phyloP scores from a whole-genome alignment of 2,888 invertebrate species.

The Harpalus rubripes region DNA sequence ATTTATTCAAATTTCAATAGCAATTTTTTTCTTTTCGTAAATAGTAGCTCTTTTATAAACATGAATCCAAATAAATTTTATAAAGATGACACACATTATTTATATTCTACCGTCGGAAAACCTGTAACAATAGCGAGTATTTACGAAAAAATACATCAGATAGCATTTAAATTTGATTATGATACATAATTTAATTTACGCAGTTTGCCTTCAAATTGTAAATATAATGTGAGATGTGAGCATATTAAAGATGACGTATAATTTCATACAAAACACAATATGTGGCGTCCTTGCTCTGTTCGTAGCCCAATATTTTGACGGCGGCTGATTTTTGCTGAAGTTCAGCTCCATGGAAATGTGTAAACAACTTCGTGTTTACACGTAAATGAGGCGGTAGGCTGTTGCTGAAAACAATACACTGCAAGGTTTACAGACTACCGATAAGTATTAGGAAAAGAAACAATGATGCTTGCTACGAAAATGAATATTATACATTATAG shows the following conservation, averaged over 20 bases:
- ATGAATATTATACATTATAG: no score
- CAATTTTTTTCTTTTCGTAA: no score
- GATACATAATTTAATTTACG: not conserved
- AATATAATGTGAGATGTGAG: not conserved
- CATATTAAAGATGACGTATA: slow-evolving; percentile 20
- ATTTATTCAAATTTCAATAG: no score
- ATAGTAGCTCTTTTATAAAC: no score
- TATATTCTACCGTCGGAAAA: not conserved
- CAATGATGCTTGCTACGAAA: no score
- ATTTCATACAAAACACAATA: slow-evolving; percentile 18
- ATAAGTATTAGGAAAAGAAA: no score
- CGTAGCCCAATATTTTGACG: slow-evolving; percentile 32
- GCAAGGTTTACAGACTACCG: no score
- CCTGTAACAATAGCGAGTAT: not conserved
- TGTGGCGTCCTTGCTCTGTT: slow-evolving; percentile 6
- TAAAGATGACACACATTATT: not conserved
- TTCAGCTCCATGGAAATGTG: slow-evolving; percentile 16
- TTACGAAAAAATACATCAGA: not conserved
- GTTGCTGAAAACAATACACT: not conserved
- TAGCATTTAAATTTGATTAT: not conserved
- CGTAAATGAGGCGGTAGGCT: not conserved
- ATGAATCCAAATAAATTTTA: not conserved
- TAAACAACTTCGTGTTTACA: slow-evolving; percentile 33
- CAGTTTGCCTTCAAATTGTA: not conserved
- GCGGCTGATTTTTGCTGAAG: not conserved